Percentiles rank a stretch among this genome's conserved stretches.
These are phyloP conservation scores for Megalops atlanticus DNA, from an alignment of 2,113 vertebrate species.

Conservation along the genomic window DNA sequence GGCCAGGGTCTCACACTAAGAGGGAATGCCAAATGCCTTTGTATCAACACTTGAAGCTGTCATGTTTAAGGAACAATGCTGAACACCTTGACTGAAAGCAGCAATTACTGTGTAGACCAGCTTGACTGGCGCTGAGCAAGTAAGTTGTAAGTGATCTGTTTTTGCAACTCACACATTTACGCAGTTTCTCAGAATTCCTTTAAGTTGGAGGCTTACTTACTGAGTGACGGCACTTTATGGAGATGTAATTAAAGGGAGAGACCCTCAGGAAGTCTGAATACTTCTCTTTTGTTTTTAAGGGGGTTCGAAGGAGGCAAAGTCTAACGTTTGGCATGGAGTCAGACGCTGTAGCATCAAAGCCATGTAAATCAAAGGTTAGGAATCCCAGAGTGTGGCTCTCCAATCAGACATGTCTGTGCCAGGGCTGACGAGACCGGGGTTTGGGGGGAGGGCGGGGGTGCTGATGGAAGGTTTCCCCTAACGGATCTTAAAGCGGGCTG, in stretches of 20 bases:
- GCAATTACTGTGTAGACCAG: constrained; percentile 28
- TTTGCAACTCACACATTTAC: constrained; percentile 53
- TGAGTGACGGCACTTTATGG: constrained; percentile 42
- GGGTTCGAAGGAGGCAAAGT: not conserved
- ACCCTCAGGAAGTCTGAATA: constrained; percentile 8
- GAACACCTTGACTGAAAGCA: constrained; percentile 21
- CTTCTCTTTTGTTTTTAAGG: constrained; percentile 10
- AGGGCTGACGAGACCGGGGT: not conserved
- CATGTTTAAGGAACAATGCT: constrained; percentile 30
- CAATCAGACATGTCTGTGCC: constrained; percentile 1
- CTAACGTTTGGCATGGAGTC: constrained; percentile 17
- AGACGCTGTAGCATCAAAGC: constrained; percentile 3
- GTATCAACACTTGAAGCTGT: not conserved
- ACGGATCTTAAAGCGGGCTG: not conserved
- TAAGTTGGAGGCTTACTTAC: constrained; percentile 30
- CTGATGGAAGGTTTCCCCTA: not conserved
- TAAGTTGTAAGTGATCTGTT: constrained; percentile 47
- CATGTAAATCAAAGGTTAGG: not conserved
- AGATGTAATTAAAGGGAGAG: constrained; percentile 22
- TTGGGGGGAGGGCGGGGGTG: not conserved
- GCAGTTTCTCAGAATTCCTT: constrained; percentile 44
- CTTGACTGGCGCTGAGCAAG: constrained; percentile 38
- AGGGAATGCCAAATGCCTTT: constrained; percentile 25
- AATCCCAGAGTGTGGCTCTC: not conserved
- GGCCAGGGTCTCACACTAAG: constrained; percentile 26